A percentile compares a stretch with the other conserved stretches of the same genome.
phyloP scores from a whole-genome alignment of 2,113 vertebrate genomes.

The Oxyruncus cristatus region DNA sequence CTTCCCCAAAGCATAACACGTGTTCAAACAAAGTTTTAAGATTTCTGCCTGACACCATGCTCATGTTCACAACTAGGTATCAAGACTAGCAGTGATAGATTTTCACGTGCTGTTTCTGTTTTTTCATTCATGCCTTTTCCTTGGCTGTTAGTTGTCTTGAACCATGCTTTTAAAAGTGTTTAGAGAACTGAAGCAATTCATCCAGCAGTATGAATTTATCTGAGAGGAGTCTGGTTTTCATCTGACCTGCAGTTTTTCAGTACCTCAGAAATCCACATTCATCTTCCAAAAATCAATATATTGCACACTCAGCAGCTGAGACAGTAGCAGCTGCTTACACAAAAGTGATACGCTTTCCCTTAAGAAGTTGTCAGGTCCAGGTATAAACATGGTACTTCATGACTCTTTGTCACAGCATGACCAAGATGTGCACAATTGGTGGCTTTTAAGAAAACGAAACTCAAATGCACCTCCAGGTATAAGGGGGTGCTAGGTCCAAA shows the following conservation, averaged over 20 bases:
- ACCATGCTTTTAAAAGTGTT: not conserved
- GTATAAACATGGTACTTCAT: not conserved
- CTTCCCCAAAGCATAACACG: not conserved
- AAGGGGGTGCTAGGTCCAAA: accelerated
- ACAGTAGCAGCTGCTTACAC: not conserved
- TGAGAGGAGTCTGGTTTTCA: not conserved
- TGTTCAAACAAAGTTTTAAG: not conserved
- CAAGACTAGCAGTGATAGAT: not conserved
- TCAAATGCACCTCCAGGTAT: not conserved
- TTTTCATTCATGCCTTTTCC: not conserved
- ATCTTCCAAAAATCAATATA: not conserved
- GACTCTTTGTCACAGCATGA: not conserved
- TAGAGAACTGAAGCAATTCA: not conserved
- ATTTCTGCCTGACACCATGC: not conserved
- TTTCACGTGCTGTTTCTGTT: not conserved
- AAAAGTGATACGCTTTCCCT: not conserved
- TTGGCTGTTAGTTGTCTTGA: not conserved
- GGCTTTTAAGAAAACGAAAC: not conserved
- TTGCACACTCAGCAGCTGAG: not conserved
- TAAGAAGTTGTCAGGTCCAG: not conserved
- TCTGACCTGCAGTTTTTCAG: not conserved
- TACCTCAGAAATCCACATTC: not conserved
- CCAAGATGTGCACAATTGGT: not conserved
- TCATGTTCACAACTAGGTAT: not conserved
- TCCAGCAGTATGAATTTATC: not conserved